phyloP scores from a whole-genome alignment of 2,797 vertebrate species.

The Squalus acanthias region DNA sequence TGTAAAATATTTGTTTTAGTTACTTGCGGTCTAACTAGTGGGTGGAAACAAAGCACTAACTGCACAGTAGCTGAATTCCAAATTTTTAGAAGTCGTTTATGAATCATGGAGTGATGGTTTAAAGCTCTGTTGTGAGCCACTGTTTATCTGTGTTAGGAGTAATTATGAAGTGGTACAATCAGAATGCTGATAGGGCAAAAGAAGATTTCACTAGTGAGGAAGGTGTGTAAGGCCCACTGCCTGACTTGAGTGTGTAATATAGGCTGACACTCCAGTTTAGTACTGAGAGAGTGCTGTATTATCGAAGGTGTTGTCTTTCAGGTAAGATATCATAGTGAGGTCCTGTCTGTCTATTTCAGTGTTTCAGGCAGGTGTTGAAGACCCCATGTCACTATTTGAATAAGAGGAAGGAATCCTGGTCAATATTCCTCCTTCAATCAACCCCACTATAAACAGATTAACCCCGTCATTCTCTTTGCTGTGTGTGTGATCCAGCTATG shows the following conservation, averaged over 20 bases:
- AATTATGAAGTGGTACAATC: background rate
- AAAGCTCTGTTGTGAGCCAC: background rate
- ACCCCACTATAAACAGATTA: background rate
- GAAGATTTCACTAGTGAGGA: background rate
- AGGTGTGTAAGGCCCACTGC: background rate
- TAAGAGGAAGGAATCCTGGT: background rate
- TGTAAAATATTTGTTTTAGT: background rate
- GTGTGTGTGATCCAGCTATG: background rate
- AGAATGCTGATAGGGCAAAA: background rate
- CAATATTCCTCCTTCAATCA: background rate
- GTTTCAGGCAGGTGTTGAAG: background rate
- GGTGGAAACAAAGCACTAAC: background rate
- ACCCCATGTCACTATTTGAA: background rate
- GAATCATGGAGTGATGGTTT: background rate
- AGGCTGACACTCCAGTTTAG: background rate
- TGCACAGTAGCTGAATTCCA: background rate
- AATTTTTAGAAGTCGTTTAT: background rate
- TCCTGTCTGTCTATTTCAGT: background rate
- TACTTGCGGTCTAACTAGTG: background rate
- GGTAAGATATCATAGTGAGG: background rate
- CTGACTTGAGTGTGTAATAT: background rate
- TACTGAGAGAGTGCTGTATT: background rate
- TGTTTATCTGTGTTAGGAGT: background rate
- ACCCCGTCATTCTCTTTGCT: background rate
- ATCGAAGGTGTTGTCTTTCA: background rate